Evolutionary conservation across 2,797 vertebrate species (phyloP).

Genomic region (Rhinoraja longicauda): DNA sequence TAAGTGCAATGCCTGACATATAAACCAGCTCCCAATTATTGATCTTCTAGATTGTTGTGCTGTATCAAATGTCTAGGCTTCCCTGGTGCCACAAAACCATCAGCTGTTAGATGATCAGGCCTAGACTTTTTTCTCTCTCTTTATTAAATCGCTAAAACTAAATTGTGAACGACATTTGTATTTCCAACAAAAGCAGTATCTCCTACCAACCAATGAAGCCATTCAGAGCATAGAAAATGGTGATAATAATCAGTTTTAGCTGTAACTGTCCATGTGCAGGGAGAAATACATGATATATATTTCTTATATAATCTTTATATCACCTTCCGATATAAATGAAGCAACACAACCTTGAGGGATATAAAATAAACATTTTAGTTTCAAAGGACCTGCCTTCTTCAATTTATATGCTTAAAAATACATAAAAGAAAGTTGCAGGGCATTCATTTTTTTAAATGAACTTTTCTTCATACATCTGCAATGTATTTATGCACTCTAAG

Average conservation of each 20-base stretch:
- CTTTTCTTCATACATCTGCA: neutral
- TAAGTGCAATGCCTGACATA: constrained; percentile 78
- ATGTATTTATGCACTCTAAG: neutral
- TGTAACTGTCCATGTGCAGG: neutral
- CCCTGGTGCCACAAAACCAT: neutral
- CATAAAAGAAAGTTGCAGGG: no score
- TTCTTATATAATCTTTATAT: neutral
- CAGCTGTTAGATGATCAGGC: neutral
- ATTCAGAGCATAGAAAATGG: neutral
- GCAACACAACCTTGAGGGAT: neutral
- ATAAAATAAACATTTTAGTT: neutral
- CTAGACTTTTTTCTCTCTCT: neutral
- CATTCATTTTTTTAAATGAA: neutral
- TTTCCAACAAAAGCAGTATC: neutral
- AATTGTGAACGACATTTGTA: neutral
- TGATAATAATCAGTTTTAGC: neutral
- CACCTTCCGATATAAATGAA: neutral
- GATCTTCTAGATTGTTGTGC: constrained; percentile 55
- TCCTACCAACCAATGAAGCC: neutral
- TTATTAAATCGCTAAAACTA: constrained; percentile 16
- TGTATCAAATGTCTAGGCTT: constrained; percentile 62
- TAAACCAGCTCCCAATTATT: constrained; percentile 64
- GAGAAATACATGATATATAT: neutral
- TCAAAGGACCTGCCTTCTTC: neutral
- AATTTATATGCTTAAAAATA: neutral